Evolutionary conservation across 2,888 invertebrate genomes (phyloP), one percentile per base, ranked within the genome.

Genomic region (Penaeus monodon): DNA sequence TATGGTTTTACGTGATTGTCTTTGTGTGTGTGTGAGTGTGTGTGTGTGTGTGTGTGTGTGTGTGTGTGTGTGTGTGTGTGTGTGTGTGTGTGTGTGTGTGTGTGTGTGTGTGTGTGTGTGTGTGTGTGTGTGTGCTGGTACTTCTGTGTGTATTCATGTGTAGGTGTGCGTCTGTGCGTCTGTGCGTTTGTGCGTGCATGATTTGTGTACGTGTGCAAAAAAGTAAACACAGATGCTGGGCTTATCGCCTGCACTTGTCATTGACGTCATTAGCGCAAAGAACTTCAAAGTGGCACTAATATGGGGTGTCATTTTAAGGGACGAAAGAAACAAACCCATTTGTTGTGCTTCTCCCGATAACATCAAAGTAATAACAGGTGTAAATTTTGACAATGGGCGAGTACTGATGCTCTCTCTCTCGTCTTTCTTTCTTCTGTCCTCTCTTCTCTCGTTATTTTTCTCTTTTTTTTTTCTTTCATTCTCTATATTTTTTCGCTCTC

Each of bases 41-140:
- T 44, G 38, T 44, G 38, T 7, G 38, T 44, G 38, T 7, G 38
- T 44, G 38, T 44, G 38, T 44, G 38, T 44, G 66, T n/a, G 66
- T 66, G 66, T 8, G 66, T 66, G 66, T 8, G 66, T 66, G 66
- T 66, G 66, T 66, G 66, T 66, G 66, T 66, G 66, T 66, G 66
- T 66, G 66, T 66, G 66, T 66, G 66, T 66, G 66, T 68, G 68
- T 68, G 68, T 68, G 68, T 68, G 68, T 68, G 68, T 68, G 68
- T 68, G 68, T 68, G 68, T 68, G 68, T 68, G 68, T 68, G 68
- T 68, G 1, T 68, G 68, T 68, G 68, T 68, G 17, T 17, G 68
- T 68, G 68, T 17, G 68, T 68, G 22, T 17, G 68, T 68, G 22
- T 17, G 68, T 68, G 68, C 1, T 44, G 44, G 44, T 10, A 6